These are phyloP conservation scores for Lasioglossum albipes DNA, from an alignment of 1,140 invertebrate species.

Conservation along the genomic window DNA sequence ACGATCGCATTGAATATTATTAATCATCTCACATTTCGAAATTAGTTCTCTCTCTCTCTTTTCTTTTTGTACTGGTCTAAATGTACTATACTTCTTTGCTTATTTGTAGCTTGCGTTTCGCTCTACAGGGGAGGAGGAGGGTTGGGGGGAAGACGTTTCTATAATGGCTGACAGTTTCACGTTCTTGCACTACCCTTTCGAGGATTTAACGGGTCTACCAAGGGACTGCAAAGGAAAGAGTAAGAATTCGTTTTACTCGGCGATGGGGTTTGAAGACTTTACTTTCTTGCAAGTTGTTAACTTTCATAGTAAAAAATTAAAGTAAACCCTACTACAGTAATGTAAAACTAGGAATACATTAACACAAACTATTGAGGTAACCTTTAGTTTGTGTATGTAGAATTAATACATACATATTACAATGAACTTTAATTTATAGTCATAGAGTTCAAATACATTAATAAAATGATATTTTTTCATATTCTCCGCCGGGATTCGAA, in stretches of 20 bases:
- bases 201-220: not conserved
- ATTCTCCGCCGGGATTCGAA: too few species aligned
- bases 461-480: too few species aligned
- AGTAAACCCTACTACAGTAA: not conserved
- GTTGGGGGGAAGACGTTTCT: constrained; percentile 49
- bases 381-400: too few species aligned
- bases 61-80: constrained; percentile 51
- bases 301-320: not conserved
- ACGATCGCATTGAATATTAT: constrained; percentile 14
- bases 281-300: not conserved
- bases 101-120: not conserved
- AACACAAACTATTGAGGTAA: too few species aligned
- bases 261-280: not conserved
- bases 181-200: constrained; percentile 26
- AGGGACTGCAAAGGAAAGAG: not conserved
- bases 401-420: too few species aligned
- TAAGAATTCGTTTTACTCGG: too few species aligned
- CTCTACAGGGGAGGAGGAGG: not conserved
- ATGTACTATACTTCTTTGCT: constrained; percentile 20
- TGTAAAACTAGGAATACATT: too few species aligned
- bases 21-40: constrained; percentile 2
- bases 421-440: too few species aligned
- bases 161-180: constrained; percentile 6
- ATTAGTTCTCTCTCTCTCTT: constrained; percentile 15
- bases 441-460: too few species aligned